phyloP scores from a whole-genome alignment of 2,888 invertebrate species.

The Lepetodrilus schrolli region DNA sequence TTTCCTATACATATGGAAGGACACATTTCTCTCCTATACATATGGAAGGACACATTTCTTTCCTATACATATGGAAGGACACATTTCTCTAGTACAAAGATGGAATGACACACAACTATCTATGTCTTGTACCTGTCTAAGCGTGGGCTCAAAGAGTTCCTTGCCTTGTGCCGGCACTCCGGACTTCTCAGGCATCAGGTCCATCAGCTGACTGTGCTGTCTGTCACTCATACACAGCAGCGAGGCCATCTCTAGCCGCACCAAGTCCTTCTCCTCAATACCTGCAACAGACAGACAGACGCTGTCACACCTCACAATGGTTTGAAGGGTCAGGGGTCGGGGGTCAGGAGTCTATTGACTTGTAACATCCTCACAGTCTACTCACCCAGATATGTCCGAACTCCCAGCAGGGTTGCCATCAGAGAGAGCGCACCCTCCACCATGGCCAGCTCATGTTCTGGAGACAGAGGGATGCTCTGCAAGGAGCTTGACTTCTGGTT shows the following conservation, averaged over 20 bases:
- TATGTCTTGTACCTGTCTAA: constrained; percentile 60
- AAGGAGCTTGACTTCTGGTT: constrained; percentile 43
- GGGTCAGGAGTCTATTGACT: background rate
- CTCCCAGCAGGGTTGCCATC: constrained; percentile 89
- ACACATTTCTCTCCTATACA: background rate
- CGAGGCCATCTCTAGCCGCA: constrained; percentile 93
- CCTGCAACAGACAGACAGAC: constrained; percentile 74
- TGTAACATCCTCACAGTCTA: constrained; percentile 42
- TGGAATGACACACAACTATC: background rate
- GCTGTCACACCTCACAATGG: no score
- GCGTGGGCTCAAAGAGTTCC: constrained; percentile 69
- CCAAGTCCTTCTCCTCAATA: constrained; percentile 80
- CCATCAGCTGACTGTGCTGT: constrained; percentile 95
- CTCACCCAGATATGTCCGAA: constrained; percentile 89
- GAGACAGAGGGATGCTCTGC: constrained; percentile 77
- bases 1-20: no score
- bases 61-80: background rate
- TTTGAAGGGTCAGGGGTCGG: no score
- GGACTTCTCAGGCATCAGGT: constrained; percentile 95
- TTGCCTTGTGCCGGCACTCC: constrained; percentile 79
- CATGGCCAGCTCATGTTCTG: constrained; percentile 91
- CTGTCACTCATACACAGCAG: constrained; percentile 94
- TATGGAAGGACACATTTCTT: background rate
- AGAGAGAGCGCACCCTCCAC: constrained; percentile 93
- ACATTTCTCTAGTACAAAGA: background rate